Conservation (phyloP, 2,797 vertebrate species). For the Tenualosa thibaudeaui region DNA sequence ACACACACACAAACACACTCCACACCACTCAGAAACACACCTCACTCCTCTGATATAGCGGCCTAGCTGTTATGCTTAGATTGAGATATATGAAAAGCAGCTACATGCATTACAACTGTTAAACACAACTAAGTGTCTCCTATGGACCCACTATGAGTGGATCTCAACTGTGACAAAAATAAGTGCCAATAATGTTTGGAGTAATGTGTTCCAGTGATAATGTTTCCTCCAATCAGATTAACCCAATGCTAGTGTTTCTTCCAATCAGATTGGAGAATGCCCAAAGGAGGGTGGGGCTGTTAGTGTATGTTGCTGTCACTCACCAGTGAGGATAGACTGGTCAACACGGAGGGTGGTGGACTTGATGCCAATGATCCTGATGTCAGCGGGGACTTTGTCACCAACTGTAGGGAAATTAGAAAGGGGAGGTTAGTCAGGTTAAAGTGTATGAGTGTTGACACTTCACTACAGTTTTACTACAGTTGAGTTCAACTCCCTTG, state of each 20-base stretch:
- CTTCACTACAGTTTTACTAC: background rate
- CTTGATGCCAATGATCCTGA: constrained; percentile 77
- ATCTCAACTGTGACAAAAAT: background rate
- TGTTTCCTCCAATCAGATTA: too few relatives aligned
- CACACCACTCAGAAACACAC: background rate
- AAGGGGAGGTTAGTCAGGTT: constrained; percentile 21
- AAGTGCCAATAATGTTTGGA: too few relatives aligned
- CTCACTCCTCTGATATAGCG: too few relatives aligned
- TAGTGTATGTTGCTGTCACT: constrained; percentile 35
- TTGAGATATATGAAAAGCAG: too few relatives aligned
- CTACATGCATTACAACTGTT: too few relatives aligned
- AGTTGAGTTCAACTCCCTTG: background rate
- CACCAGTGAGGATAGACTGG: constrained; percentile 87
- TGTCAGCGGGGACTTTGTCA: constrained; percentile 84
- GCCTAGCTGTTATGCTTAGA: too few relatives aligned
- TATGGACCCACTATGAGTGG: background rate
- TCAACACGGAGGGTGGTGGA: constrained; percentile 83
- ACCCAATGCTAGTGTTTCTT: background rate
- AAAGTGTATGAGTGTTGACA: too few relatives aligned
- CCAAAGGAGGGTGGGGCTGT: background rate
- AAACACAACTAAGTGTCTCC: too few relatives aligned
- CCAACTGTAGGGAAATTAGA: constrained; percentile 69
- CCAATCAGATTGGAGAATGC: background rate
- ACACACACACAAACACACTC: background rate
- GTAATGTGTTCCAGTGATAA: too few relatives aligned